Evolutionary conservation across 1,140 invertebrate genomes (phyloP).

Genomic region (Dendrolimus punctatus): DNA sequence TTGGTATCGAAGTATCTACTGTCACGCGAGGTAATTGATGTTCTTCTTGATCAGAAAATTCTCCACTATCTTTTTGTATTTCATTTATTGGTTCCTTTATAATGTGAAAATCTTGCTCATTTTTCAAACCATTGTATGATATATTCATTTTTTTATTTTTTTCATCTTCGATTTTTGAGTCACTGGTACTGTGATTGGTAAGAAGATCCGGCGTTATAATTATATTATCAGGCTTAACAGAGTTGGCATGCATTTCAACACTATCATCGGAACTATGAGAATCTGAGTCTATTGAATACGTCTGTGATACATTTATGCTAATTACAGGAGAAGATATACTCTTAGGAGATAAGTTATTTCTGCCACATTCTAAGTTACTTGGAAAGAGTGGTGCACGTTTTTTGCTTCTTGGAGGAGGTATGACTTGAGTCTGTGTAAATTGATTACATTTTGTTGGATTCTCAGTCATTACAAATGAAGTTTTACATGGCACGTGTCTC

Average conservation of each 20-base stretch:
- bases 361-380: slow-evolving; percentile 23
- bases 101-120: too few species aligned
- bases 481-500: slow-evolving; percentile 29
- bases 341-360: slow-evolving; percentile 22
- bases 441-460: slow-evolving; percentile 23
- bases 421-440: slow-evolving; percentile 39
- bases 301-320: slow-evolving; percentile 72
- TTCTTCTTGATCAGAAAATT: slow-evolving; percentile 45
- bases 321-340: slow-evolving; percentile 46
- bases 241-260: slow-evolving; percentile 26
- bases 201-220: slow-evolving; percentile 40
- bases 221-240: slow-evolving; percentile 35
- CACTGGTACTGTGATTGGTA: slow-evolving; percentile 28
- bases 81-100: too few species aligned
- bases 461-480: slow-evolving; percentile 41
- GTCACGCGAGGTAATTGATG: slow-evolving; percentile 34
- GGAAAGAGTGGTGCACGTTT: slow-evolving; percentile 43
- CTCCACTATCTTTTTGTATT: slow-evolving; percentile 18
- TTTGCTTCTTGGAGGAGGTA: slow-evolving; percentile 40
- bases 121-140: too few species aligned
- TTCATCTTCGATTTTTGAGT: background rate
- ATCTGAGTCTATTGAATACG: slow-evolving; percentile 50
- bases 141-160: too few species aligned
- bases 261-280: slow-evolving; percentile 60
- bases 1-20: slow-evolving; percentile 18